These are phyloP conservation scores for Tokudaia tokunoshimensis DNA, from an alignment of 2,797 vertebrate genomes.

Conservation along the genomic window DNA sequence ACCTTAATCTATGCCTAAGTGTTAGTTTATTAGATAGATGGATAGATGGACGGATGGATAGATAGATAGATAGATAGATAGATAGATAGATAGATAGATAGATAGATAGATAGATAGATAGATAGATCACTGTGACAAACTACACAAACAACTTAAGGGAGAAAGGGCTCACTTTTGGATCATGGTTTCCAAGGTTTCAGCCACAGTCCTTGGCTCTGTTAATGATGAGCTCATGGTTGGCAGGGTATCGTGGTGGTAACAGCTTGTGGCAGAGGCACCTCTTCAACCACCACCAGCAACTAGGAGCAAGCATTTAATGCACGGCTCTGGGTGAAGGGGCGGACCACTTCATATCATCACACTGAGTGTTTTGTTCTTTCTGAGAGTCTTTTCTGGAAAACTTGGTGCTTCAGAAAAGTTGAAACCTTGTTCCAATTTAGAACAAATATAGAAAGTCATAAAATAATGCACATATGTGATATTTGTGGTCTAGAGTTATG, in stretches of 20 bases:
- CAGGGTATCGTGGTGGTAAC: too few relatives aligned
- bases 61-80: too few relatives aligned
- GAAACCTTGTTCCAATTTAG: neutral
- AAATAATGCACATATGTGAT: neutral
- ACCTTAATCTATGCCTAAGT: neutral
- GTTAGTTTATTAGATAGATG: neutral
- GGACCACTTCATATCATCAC: neutral
- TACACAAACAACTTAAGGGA: neutral
- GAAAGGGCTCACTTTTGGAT: neutral
- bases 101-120: too few relatives aligned
- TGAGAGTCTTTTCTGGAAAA: conserved; percentile 38
- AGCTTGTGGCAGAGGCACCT: neutral
- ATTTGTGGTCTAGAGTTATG: neutral
- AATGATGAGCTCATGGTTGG: neutral
- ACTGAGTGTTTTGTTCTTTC: neutral
- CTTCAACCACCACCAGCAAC: neutral
- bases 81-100: too few relatives aligned
- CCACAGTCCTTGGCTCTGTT: neutral
- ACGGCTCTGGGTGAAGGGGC: neutral
- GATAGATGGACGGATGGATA: too few relatives aligned
- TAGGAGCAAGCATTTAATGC: neutral
- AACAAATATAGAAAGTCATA: conserved; percentile 7
- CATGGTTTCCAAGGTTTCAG: neutral
- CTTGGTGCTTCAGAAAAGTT: neutral
- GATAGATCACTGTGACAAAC: neutral